phyloP scores from a whole-genome alignment of 2,113 vertebrate genomes.

The Macquaria ambigua region DNA sequence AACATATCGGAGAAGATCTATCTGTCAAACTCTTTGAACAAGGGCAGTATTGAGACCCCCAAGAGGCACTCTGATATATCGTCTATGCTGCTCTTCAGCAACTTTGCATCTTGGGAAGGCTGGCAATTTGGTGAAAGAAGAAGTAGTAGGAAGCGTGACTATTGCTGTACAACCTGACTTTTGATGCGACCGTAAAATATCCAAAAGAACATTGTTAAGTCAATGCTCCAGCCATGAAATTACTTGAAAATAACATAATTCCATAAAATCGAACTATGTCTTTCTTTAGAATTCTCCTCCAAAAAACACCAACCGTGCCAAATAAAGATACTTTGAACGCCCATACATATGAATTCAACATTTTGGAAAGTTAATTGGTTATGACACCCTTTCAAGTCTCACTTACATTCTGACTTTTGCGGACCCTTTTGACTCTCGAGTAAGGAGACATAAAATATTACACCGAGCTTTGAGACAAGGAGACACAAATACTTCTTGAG shows the following conservation, averaged over 20 bases:
- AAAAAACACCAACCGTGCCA: conserved; percentile 9
- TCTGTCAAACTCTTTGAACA: conserved; percentile 57
- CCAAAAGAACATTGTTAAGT: conserved; percentile 29
- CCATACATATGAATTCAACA: conserved; percentile 29
- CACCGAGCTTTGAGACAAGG: conserved; percentile 44
- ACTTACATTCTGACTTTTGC: conserved; percentile 41
- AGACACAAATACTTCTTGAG: conserved; percentile 59
- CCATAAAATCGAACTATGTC: conserved; percentile 33
- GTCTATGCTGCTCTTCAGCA: neutral
- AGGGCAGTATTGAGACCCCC: conserved; percentile 44
- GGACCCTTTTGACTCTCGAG: conserved; percentile 41
- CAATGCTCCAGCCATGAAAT: conserved; percentile 33
- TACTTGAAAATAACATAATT: conserved; percentile 34
- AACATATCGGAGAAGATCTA: conserved; percentile 53
- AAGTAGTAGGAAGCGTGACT: conserved; percentile 21
- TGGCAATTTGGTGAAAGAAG: conserved; percentile 31
- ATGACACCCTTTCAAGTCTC: conserved; percentile 55
- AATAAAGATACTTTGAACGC: conserved; percentile 26
- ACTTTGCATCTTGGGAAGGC: conserved; percentile 53
- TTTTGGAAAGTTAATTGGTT: conserved; percentile 51
- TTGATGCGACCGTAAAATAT: conserved; percentile 35
- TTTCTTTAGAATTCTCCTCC: neutral
- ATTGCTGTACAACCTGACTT: conserved; percentile 33
- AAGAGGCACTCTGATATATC: conserved; percentile 28
- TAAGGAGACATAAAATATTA: conserved; percentile 37